These are phyloP conservation scores for Motacilla alba DNA, from an alignment of 2,113 vertebrate genomes.

Conservation along the genomic window DNA sequence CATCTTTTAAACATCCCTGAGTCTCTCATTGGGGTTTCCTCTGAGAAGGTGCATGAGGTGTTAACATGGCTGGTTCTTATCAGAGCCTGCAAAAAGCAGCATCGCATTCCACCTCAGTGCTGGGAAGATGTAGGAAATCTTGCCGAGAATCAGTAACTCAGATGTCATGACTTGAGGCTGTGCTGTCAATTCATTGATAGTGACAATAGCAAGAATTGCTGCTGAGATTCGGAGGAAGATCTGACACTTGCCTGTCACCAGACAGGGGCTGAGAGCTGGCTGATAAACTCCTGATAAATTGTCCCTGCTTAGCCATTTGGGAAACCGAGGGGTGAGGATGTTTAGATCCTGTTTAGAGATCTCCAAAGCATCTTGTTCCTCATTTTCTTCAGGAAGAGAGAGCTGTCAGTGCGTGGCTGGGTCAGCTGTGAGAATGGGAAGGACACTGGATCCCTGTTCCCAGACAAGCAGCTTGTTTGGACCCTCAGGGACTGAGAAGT, in stretches of 20 bases:
- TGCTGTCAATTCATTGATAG: conserved; percentile 10
- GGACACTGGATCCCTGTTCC: neutral
- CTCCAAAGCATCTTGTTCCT: neutral
- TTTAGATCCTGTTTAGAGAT: neutral
- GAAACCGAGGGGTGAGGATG: neutral
- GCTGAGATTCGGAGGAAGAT: fast-evolving
- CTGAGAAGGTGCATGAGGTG: neutral
- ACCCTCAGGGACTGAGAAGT: neutral
- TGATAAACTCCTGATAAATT: neutral
- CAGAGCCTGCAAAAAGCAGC: neutral
- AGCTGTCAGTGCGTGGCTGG: neutral
- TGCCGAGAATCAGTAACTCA: neutral
- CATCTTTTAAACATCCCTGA: neutral
- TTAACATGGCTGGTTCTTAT: neutral
- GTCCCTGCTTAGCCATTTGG: neutral
- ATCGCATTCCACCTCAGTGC: neutral
- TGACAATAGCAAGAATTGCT: neutral
- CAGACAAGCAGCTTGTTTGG: neutral
- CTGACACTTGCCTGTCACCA: neutral
- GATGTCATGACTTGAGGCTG: neutral
- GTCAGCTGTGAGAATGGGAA: neutral
- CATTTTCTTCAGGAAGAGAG: neutral
- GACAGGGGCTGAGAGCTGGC: neutral
- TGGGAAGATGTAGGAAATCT: neutral
- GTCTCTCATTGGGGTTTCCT: neutral